phyloP scores from a whole-genome alignment of 1,140 invertebrate genomes.

The Coptotermes formosanus region DNA sequence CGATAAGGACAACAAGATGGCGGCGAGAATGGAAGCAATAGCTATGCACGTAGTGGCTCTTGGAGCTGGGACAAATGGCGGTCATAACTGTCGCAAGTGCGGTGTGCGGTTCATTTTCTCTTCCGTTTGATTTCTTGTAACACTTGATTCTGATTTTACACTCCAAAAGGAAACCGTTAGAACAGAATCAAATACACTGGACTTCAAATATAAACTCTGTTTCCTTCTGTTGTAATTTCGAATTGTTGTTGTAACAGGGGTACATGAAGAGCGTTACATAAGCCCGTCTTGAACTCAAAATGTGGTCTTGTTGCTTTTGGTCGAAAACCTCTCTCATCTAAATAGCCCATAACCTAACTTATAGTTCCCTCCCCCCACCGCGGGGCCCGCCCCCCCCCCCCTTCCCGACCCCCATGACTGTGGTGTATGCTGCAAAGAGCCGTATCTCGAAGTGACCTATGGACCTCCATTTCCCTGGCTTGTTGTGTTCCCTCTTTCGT shows the following conservation, averaged over 20 bases:
- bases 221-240: too few relatives aligned
- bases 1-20: constrained; percentile 2
- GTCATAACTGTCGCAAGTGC: neutral
- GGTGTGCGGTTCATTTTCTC: neutral
- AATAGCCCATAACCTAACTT: constrained; percentile 16
- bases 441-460: neutral
- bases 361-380: neutral
- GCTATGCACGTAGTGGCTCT: neutral
- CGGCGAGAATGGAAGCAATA: neutral
- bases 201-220: too few relatives aligned
- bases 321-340: constrained; percentile 15
- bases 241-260: neutral
- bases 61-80: neutral
- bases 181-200: too few relatives aligned
- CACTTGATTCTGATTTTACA: too few relatives aligned
- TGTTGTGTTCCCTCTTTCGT: neutral
- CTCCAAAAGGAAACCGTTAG: too few relatives aligned
- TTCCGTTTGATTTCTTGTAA: neutral
- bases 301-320: neutral
- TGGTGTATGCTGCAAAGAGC: neutral
- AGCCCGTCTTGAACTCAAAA: neutral
- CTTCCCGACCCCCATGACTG: neutral
- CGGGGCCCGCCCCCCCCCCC: neutral
- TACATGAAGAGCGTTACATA: neutral
- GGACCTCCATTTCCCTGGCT: neutral